These are phyloP conservation scores for Plebejus melissa DNA, from an alignment of 2,888 invertebrate species.

Conservation along the genomic window DNA sequence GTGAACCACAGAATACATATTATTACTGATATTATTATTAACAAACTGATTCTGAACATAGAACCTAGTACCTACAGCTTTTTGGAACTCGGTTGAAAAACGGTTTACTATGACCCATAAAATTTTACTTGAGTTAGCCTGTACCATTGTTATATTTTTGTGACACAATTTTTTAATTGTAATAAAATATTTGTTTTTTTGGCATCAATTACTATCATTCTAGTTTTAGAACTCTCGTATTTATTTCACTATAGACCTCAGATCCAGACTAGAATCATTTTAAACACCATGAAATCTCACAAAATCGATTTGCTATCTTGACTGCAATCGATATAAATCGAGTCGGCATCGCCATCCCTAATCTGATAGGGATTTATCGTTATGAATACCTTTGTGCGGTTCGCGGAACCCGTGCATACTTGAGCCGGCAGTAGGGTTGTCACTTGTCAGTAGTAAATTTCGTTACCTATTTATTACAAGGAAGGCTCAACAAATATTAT, in stretches of 20 bases:
- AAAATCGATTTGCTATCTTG: background rate
- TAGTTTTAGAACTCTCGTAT: background rate
- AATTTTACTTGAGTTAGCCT: background rate
- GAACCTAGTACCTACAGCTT: no score
- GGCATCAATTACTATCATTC: background rate
- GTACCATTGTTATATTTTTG: no score
- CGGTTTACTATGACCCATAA: background rate
- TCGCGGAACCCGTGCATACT: slow-evolving; percentile 1
- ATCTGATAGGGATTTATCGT: slow-evolving; percentile 13
- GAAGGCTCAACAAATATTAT: background rate
- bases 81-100: background rate
- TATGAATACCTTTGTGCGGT: slow-evolving; percentile 8
- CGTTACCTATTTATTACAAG: background rate
- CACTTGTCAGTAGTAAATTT: background rate
- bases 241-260: no score
- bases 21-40: no score
- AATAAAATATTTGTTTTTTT: no score
- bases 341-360: background rate
- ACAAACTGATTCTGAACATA: no score
- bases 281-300: background rate
- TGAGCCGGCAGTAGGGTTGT: background rate
- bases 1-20: no score
- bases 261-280: background rate
- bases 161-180: no score
- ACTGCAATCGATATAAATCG: background rate